Evolutionary conservation across 1,140 invertebrate genomes (phyloP).

Genomic region (Drosophila gunungcola): DNA sequence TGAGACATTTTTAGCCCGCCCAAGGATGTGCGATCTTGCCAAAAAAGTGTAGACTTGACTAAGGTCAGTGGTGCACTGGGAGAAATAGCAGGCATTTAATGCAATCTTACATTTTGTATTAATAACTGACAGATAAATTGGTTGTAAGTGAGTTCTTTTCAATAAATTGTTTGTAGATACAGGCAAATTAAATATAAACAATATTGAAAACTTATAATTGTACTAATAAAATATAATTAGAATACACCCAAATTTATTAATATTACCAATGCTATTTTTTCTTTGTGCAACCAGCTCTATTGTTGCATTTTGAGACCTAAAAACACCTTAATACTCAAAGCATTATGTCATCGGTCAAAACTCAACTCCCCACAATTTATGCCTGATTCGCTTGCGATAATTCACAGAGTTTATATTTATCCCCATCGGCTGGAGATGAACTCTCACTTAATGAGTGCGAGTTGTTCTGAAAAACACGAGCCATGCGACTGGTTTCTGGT

Average conservation of each 20-base stretch:
- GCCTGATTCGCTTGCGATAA: conserved; percentile 19
- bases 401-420: conserved; percentile 37
- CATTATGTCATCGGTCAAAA: conserved; percentile 37
- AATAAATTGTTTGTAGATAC: too few relatives aligned
- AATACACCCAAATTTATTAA: too few relatives aligned
- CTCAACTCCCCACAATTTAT: conserved; percentile 9
- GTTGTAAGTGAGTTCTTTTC: too few relatives aligned
- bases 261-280: background rate
- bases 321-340: conserved; percentile 6
- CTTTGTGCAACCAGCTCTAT: background rate
- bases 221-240: too few relatives aligned
- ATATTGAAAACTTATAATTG: too few relatives aligned
- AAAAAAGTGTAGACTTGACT: conserved; percentile 62
- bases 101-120: accelerated
- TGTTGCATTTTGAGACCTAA: background rate
- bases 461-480: conserved; percentile 28
- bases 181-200: too few relatives aligned
- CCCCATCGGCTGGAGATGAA: conserved; percentile 30
- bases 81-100: background rate
- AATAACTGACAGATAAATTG: too few relatives aligned
- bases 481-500: conserved; percentile 27
- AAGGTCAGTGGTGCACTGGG: conserved; percentile 58
- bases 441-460: conserved; percentile 44
- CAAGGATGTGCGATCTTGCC: conserved; percentile 71
- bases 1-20: conserved; percentile 67